These are phyloP conservation scores for Rallus limicola DNA, from an alignment of 2,113 vertebrate genomes.

Conservation along the genomic window DNA sequence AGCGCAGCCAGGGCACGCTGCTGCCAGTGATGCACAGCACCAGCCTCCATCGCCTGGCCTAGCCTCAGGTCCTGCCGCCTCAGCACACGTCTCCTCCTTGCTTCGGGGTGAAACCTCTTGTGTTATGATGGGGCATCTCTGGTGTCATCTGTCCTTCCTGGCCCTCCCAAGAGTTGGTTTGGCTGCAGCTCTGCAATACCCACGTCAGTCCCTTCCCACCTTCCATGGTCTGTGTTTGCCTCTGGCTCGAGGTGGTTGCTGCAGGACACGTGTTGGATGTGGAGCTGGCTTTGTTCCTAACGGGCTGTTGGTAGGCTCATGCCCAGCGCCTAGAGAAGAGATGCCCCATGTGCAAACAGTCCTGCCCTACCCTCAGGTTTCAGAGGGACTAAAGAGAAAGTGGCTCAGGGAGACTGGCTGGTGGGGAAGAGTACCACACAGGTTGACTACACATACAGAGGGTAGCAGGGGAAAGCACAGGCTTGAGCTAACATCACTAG, in stretches of 20 bases:
- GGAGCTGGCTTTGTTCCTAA: background rate
- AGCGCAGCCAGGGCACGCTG: background rate
- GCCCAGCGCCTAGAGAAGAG: background rate
- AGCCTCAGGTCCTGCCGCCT: no score
- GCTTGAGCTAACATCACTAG: background rate
- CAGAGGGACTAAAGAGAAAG: background rate
- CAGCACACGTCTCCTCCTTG: fast-evolving
- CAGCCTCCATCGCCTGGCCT: background rate
- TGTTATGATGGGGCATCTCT: background rate
- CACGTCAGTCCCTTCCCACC: fast-evolving
- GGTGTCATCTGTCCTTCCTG: fast-evolving
- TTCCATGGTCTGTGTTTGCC: no score
- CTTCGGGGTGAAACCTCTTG: fast-evolving
- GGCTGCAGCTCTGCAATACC: fast-evolving
- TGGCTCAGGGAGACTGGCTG: background rate
- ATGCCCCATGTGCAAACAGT: fast-evolving
- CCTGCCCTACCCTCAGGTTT: background rate
- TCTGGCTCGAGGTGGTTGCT: no score
- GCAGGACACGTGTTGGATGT: no score
- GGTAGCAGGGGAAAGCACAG: no score
- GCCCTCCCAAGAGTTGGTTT: fast-evolving
- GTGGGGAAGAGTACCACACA: background rate
- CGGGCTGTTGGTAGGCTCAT: fast-evolving
- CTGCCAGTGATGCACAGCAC: fast-evolving
- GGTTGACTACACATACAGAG: background rate